Percentiles rank a stretch among this genome's conserved stretches.
Evolutionary conservation across 64 coral and sea anemone species (phyloP).

Genomic region (Anthopleura sola): DNA sequence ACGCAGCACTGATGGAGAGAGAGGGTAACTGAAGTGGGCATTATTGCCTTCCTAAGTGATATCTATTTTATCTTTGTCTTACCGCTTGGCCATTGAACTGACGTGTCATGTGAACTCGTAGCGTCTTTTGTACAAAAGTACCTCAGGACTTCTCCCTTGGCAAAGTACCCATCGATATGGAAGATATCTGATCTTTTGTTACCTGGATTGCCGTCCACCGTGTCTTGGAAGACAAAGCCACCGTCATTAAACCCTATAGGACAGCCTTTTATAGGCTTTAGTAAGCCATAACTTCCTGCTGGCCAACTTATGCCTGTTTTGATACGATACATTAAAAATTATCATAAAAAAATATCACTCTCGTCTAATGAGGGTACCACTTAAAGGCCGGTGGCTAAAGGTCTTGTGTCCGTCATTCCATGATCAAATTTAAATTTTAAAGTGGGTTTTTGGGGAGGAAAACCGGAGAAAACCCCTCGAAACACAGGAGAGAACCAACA

Average conservation of each 20-base stretch:
- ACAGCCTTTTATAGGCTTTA: constrained; percentile 21
- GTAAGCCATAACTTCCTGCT: constrained; percentile 19
- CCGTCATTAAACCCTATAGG: neutral
- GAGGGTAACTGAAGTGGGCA: too few species aligned
- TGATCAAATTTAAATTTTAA: too few species aligned
- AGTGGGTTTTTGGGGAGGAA: too few species aligned
- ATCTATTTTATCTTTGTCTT: neutral
- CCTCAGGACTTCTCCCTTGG: neutral
- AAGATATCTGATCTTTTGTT: constrained; percentile 24
- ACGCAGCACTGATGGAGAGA: too few species aligned
- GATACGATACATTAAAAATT: too few species aligned
- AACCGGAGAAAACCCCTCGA: too few species aligned
- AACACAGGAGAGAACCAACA: too few species aligned
- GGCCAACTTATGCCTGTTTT: constrained; percentile 21
- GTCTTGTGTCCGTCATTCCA: too few species aligned
- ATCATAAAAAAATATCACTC: too few species aligned
- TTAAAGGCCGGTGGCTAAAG: too few species aligned
- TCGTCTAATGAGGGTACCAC: too few species aligned
- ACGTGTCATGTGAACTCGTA: neutral
- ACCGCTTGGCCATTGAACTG: neutral
- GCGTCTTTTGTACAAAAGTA: neutral
- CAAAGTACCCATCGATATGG: constrained; percentile 24
- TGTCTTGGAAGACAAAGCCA: constrained; percentile 55
- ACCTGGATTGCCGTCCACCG: constrained; percentile 3
- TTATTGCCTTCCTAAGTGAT: neutral